phyloP scores from a whole-genome alignment of 2,888 invertebrate species.

The Muscina levida region DNA sequence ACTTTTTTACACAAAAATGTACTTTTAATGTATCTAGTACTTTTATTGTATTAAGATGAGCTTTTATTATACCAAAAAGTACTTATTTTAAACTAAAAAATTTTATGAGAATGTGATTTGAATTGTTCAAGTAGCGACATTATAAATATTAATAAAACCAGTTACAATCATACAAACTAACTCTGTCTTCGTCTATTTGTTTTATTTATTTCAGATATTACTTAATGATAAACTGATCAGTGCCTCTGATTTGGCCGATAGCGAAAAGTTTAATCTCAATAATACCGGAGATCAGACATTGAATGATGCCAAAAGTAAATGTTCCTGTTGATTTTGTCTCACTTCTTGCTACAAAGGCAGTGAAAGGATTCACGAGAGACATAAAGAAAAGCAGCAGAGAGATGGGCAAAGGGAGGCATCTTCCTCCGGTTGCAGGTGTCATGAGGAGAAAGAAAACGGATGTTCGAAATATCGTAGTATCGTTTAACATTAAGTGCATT shows the following conservation, averaged over 20 bases:
- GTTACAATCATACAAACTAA: no score
- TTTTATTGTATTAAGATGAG: no score
- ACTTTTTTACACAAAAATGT: no score
- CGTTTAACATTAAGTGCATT: constrained; percentile 15
- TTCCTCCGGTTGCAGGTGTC: neutral
- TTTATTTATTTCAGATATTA: constrained; percentile 84
- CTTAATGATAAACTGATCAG: constrained; percentile 88
- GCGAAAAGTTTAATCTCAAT: constrained; percentile 86
- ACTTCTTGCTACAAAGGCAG: neutral
- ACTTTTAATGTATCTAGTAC: no score
- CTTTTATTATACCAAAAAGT: no score
- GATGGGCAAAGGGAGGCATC: neutral
- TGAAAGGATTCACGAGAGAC: constrained; percentile 16
- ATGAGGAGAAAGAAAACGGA: neutral
- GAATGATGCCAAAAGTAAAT: constrained; percentile 75
- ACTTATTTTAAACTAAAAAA: no score
- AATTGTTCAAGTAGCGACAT: no score
- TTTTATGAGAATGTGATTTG: no score
- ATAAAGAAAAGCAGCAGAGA: no score
- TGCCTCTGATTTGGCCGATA: constrained; percentile 85
- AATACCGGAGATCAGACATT: constrained; percentile 76
- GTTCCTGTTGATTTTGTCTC: constrained; percentile 75
- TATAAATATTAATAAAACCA: no score
- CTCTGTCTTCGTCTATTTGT: neutral
- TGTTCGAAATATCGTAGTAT: no score